A percentile compares a stretch with the other conserved stretches of the same genome.
Conservation (phyloP, 2,888 invertebrate species). For the Uloborus plumipes region DNA sequence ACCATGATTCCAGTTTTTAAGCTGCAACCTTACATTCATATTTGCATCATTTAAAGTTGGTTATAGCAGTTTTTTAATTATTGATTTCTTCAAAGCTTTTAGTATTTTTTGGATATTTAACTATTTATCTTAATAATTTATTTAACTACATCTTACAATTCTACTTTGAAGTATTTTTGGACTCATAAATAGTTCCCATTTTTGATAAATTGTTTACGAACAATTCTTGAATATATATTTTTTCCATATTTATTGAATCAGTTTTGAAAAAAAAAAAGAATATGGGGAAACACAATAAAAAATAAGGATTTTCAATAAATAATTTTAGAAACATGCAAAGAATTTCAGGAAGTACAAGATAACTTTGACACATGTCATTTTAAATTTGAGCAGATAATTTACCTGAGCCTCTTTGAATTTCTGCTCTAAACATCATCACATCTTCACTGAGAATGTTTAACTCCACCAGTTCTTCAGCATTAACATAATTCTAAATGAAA, state of each 20-base stretch:
- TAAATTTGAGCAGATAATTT: conserved; percentile 66
- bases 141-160: no score
- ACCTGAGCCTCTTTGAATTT: conserved; percentile 83
- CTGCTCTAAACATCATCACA: conserved; percentile 78
- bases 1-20: no score
- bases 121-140: no score
- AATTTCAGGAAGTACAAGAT: neutral
- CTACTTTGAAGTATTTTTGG: no score
- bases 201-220: no score
- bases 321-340: neutral
- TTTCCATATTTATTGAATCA: neutral
- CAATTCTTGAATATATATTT: neutral
- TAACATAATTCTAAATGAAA: conserved; percentile 41
- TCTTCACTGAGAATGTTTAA: conserved; percentile 46
- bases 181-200: no score
- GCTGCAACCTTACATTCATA: no score
- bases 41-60: no score
- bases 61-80: no score
- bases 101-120: no score
- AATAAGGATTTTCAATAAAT: neutral
- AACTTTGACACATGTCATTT: neutral
- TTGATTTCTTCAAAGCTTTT: no score
- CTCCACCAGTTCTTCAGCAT: conserved; percentile 32
- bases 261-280: neutral
- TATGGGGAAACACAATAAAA: neutral